Conservation (phyloP, 92 coral and sea anemone species). For the Zoanthus sansibaricus region DNA sequence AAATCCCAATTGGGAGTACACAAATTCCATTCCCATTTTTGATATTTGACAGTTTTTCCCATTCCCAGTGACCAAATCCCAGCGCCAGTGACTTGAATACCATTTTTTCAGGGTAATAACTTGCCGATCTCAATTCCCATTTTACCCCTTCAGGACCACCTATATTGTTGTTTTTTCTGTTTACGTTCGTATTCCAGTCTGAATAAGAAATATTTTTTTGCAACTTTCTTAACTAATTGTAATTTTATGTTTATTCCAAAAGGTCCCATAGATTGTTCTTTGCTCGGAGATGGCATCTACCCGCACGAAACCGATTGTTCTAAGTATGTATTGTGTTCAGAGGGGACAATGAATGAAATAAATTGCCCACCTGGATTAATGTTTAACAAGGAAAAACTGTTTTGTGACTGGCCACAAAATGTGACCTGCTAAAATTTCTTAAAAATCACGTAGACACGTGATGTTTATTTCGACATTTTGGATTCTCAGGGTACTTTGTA, state of each 20-base stretch:
- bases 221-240: neutral
- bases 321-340: constrained; percentile 61
- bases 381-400: constrained; percentile 43
- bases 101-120: too few relatives aligned
- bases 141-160: too few relatives aligned
- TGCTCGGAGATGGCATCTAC: constrained; percentile 58
- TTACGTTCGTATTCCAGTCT: too few relatives aligned
- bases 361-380: constrained; percentile 60
- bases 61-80: too few relatives aligned
- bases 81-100: too few relatives aligned
- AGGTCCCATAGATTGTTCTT: constrained; percentile 67
- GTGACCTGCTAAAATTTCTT: constrained; percentile 32
- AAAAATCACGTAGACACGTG: neutral
- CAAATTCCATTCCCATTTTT: too few relatives aligned
- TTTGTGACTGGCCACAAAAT: constrained; percentile 77
- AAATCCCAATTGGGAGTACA: too few relatives aligned
- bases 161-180: too few relatives aligned
- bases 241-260: neutral
- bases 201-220: too few relatives aligned
- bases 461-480: neutral
- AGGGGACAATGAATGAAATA: constrained; percentile 54
- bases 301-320: constrained; percentile 64
- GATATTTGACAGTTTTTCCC: too few relatives aligned
- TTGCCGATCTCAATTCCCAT: too few relatives aligned
- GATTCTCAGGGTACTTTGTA: too few relatives aligned